Base-by-base conservation (phyloP, 2,113 vertebrate genomes). In the Axis porcinus region DNA sequence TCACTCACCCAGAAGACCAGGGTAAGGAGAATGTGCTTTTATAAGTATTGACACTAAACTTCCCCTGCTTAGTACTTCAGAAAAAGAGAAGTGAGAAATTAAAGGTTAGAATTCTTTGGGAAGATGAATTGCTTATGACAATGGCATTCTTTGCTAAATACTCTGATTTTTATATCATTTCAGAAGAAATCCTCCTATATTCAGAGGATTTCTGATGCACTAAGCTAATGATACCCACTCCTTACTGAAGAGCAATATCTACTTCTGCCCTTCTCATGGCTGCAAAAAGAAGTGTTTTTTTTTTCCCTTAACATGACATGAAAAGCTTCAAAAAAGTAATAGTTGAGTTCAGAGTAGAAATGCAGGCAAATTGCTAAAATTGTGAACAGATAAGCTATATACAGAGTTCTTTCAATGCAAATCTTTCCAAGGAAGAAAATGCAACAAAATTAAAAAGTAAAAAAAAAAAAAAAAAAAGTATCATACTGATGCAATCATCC, bases 101-200 rank as follows among this genome's bases (percentile, higher is more conserved):
- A 95, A 97, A 95, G 36, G 45, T 87, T 91, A 36, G 81, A 94
- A 91, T 76, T 95, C 25, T 60, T 81, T 95, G 88, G n/a, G 52
- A 57, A 9, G 90, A 58, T 95, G n/a, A 95, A 97, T 94, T 94
- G 25, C 88, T 97, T 96, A 97, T 83, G 54, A 97, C 91, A 97
- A 95, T 58, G 55, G 45, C 76, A 91, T 96, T 96, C 91, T 94
- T 92, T 91, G 90, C 91, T 96, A 98, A 96, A 95, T 92, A 96
- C 52, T 96, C 91, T 97, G 94, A 96, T 95, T 97, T 98, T 93
- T 96, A 78, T 78, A 95, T 93, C 96, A 97, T 85, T 95, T 97
- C 47, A 82, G n/a, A 97, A 96, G 79, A 96, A 98, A 95, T 87
- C 36, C 78, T 93, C 92, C 95, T 91, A 70, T 83, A 96, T 79